Evolutionary conservation across 2,888 invertebrate genomes (phyloP).

Genomic region (Desoria tigrina): DNA sequence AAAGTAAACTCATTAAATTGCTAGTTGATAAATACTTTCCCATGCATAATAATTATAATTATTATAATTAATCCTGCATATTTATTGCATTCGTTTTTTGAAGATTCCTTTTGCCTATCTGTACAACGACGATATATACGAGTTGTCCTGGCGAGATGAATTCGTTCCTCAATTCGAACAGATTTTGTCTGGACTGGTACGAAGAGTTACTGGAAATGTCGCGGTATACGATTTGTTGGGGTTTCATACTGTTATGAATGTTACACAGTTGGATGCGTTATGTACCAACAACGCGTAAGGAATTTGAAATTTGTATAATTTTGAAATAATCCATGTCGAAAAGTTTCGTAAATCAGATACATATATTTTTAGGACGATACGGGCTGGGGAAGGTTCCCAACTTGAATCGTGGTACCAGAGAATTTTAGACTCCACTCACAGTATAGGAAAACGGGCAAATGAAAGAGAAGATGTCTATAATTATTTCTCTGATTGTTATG

Average conservation of each 20-base stretch:
- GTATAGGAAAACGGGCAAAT: constrained; percentile 18
- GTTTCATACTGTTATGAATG: constrained; percentile 29
- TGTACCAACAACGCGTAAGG: constrained; percentile 38
- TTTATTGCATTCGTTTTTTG: not conserved
- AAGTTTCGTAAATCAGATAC: too few species aligned
- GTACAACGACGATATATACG: constrained; percentile 42
- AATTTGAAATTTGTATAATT: too few species aligned
- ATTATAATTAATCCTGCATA: too few species aligned
- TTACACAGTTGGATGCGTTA: constrained; percentile 27
- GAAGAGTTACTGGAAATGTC: constrained; percentile 47
- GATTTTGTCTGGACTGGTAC: constrained; percentile 40
- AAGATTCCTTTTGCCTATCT: constrained; percentile 36
- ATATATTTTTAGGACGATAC: too few species aligned
- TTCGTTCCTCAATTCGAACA: constrained; percentile 51
- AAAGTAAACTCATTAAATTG: not conserved
- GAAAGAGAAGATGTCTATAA: constrained; percentile 40
- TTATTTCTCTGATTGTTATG: constrained; percentile 43
- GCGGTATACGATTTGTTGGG: constrained; percentile 47
- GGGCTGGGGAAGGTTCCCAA: too few species aligned
- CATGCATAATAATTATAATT: too few species aligned
- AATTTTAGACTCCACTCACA: constrained; percentile 14
- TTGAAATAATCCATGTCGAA: too few species aligned
- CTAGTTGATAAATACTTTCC: too few species aligned
- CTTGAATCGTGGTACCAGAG: constrained; percentile 30
- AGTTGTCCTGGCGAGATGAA: constrained; percentile 39